A percentile compares a stretch with the other conserved stretches of the same genome.
Evolutionary conservation across 1,140 invertebrate species (phyloP).

Genomic region (Thaumatotibia leucotreta): DNA sequence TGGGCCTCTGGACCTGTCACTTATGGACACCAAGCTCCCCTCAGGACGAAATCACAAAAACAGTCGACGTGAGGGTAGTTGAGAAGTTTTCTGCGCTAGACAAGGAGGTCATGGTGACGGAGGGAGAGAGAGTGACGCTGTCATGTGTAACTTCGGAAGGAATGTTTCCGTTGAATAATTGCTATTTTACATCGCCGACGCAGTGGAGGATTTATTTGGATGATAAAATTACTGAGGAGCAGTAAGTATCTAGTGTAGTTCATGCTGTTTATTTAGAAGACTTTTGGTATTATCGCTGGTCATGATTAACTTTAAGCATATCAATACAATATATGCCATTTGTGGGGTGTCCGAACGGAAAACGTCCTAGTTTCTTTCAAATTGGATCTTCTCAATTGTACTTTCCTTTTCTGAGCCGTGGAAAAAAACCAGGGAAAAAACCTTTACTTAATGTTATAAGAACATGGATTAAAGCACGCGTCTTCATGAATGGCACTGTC

Average conservation of each 20-base stretch:
- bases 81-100: background rate
- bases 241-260: constrained; percentile 34
- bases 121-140: constrained; percentile 39
- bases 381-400: too few relatives aligned
- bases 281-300: too few relatives aligned
- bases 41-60: constrained; percentile 19
- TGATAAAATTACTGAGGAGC: constrained; percentile 34
- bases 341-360: too few relatives aligned
- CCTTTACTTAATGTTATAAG: too few relatives aligned
- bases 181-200: constrained; percentile 56
- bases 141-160: constrained; percentile 44
- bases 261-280: too few relatives aligned
- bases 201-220: constrained; percentile 51
- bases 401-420: too few relatives aligned
- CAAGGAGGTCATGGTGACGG: background rate
- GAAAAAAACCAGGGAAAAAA: too few relatives aligned
- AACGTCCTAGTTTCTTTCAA: too few relatives aligned
- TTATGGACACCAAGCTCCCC: background rate
- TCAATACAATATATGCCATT: too few relatives aligned
- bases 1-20: background rate
- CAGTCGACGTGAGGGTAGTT: constrained; percentile 23
- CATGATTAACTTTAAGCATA: too few relatives aligned
- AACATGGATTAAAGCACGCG: too few relatives aligned
- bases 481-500: too few relatives aligned
- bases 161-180: constrained; percentile 49